phyloP scores from a whole-genome alignment of 2,888 invertebrate genomes.

The Clunio marinus region DNA sequence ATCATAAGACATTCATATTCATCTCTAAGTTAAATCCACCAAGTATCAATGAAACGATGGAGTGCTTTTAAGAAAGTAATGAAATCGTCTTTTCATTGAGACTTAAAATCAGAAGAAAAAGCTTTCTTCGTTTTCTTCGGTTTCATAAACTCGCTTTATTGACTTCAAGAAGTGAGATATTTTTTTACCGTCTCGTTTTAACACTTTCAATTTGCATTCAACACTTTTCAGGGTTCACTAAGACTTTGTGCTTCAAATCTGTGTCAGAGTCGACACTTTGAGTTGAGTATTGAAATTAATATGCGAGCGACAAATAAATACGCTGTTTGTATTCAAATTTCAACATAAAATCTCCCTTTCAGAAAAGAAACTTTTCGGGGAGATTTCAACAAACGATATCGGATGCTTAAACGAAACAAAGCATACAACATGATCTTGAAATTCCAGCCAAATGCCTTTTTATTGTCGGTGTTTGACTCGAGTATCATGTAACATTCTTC shows the following conservation, averaged over 20 bases:
- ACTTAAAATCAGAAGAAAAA: no score
- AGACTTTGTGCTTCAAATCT: background rate
- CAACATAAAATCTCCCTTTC: background rate
- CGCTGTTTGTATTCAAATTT: constrained; percentile 11
- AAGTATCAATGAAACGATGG: no score
- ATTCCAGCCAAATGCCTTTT: background rate
- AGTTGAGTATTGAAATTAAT: constrained; percentile 13
- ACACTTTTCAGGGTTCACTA: background rate
- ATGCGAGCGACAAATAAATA: constrained; percentile 25
- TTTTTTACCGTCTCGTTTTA: no score
- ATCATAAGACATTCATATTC: no score
- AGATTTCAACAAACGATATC: constrained; percentile 1
- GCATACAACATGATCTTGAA: constrained; percentile 21
- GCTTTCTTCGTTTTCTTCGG: no score
- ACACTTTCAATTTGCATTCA: background rate
- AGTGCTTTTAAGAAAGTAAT: no score
- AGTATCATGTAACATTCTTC: background rate
- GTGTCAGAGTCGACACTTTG: background rate
- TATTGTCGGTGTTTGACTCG: background rate
- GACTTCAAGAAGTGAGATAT: no score
- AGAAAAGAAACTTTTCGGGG: background rate
- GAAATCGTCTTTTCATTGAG: no score
- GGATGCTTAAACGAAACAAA: background rate
- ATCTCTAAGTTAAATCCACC: no score
- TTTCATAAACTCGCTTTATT: no score